Conservation (phyloP, 2,797 vertebrate species). For the Pygocentrus nattereri region DNA sequence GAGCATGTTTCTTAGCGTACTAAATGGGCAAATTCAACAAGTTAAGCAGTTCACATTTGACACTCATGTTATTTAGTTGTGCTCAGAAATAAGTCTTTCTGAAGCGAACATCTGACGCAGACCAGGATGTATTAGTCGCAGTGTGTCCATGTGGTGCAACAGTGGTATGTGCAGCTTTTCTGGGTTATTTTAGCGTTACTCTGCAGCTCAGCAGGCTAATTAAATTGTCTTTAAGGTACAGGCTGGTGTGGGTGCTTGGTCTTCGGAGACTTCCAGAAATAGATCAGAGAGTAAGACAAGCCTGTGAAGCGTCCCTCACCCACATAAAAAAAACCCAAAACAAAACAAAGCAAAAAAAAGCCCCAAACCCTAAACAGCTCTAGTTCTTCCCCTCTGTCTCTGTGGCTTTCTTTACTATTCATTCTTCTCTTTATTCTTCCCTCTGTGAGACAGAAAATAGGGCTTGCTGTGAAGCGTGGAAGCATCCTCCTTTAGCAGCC, state of each 20-base stretch:
- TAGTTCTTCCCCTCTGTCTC: conserved; percentile 21
- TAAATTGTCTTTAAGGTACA: conserved; percentile 75
- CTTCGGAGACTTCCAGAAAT: conserved; percentile 77
- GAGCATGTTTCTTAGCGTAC: no score
- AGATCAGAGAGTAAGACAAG: conserved; percentile 63
- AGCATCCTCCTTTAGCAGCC: conserved; percentile 36
- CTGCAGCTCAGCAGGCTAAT: conserved; percentile 71
- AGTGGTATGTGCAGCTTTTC: not conserved
- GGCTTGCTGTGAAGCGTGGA: conserved; percentile 22
- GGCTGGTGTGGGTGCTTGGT: conserved; percentile 68
- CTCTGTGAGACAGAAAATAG: conserved; percentile 17
- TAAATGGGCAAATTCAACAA: no score
- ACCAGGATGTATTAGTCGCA: not conserved
- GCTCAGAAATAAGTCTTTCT: no score
- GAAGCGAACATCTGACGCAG: not conserved
- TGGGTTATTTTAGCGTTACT: conserved; percentile 53
- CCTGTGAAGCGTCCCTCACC: conserved; percentile 51
- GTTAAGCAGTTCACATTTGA: not conserved
- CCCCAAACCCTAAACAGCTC: not conserved
- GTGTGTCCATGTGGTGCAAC: not conserved
- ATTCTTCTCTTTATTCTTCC: conserved; percentile 15
- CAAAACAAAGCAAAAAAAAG: not conserved
- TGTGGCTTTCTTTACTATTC: not conserved
- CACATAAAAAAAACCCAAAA: conserved; percentile 27
- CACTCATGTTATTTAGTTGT: no score